Percentiles rank a stretch among this genome's conserved stretches.
These are phyloP conservation scores for Prunella fulvescens DNA, from an alignment of 2,113 vertebrate genomes.

Conservation along the genomic window DNA sequence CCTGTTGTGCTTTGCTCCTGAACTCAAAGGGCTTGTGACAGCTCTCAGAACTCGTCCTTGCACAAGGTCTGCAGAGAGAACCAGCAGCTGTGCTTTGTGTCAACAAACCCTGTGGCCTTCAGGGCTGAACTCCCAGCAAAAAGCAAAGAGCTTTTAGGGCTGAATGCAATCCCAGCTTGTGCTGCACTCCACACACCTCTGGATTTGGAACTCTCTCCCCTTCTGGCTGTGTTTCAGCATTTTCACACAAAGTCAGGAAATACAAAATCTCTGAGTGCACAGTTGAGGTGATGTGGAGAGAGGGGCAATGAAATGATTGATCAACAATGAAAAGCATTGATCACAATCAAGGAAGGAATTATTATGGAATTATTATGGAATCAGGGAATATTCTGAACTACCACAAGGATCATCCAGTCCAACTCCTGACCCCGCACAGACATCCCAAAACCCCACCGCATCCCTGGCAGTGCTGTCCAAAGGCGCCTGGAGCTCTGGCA, in stretches of 20 bases:
- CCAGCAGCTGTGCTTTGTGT: not conserved
- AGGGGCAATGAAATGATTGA: no score
- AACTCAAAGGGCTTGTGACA: not conserved
- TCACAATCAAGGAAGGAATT: not conserved
- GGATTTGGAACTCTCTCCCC: not conserved
- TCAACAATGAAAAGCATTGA: not conserved
- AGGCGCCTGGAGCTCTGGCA: not conserved
- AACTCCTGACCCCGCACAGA: not conserved
- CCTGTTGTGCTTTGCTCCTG: not conserved
- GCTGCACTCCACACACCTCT: not conserved
- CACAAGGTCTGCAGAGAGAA: not conserved
- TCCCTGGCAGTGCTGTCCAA: rapidly evolving
- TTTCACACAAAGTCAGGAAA: not conserved
- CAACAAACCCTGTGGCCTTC: not conserved
- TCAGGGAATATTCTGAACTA: not conserved
- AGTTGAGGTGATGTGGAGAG: not conserved
- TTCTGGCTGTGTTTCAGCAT: not conserved
- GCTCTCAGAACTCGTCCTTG: not conserved
- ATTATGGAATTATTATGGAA: not conserved
- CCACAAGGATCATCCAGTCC: not conserved
- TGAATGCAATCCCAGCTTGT: not conserved
- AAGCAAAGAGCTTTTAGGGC: not conserved
- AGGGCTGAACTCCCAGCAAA: not conserved
- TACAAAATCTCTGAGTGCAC: not conserved
- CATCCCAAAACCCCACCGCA: not conserved